Evolutionary conservation across 2,113 vertebrate genomes (phyloP), one percentile per base, ranked within the genome.

Genomic region (Pitta sordida): DNA sequence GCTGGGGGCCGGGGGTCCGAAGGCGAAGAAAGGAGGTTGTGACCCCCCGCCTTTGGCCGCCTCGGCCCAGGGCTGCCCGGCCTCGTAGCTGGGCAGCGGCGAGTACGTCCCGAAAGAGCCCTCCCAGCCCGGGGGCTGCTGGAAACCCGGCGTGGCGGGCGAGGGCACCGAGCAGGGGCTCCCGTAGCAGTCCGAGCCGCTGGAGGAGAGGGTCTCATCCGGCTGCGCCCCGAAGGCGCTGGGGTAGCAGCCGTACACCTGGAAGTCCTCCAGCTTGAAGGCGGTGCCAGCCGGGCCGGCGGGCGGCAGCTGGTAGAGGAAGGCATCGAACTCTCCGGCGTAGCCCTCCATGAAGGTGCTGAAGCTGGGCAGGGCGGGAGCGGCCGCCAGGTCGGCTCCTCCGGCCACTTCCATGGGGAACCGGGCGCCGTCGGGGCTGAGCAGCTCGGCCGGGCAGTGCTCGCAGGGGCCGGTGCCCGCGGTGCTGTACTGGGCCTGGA

Each of bases 161-260:
- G 99, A 99, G 0, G 98, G 98, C 15, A 97, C 88, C 0, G 99
- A 99, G 37, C 98, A 98, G 5, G 99, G 98, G 81, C 99, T 99
- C 87, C 98, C 98, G 0, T 99, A 99, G 96, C 99, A 99, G 95
- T 99, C 98, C 3, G 99, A 99, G 80, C 98, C 98, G 1, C 98
- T 98, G 26, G 98, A 99, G 27, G 98, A 99, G 88, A 98, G 86
- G 11, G 98, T 98, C 96, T 99, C 99, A 0, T 99, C 99, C 1
- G 98, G 96, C 8, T 98, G 97, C 76, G 88, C 97, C 0, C 95
- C 97, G 65, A 99, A 98, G 2, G 98, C 27, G 21, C 98, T 98
- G 1, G 99, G 98, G 46, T 99, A 99, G 96, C 99, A 99, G 85
- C 99, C 98, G 1, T 98, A 99, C 59, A 99, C 98, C 96, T 99